Conservation (phyloP, 2,888 invertebrate genomes). For the Lottia scabra region DNA sequence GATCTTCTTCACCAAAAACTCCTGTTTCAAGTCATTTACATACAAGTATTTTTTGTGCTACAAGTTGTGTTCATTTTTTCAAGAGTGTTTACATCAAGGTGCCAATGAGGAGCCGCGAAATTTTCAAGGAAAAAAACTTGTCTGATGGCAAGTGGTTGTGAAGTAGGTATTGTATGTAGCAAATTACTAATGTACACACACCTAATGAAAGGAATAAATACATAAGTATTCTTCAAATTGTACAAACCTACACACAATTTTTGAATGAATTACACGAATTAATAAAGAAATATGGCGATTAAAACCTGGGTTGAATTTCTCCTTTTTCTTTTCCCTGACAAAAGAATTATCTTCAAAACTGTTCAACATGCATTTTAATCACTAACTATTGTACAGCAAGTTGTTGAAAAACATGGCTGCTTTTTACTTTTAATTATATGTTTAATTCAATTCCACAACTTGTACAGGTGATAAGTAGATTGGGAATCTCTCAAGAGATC, state of each 20-base stretch:
- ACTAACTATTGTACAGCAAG: background rate
- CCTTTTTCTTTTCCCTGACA: background rate
- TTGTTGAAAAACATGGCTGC: too few species aligned
- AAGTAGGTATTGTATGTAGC: background rate
- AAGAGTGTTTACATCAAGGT: slow-evolving; percentile 2
- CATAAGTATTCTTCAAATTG: background rate
- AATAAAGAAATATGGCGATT: background rate
- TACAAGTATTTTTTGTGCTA: background rate
- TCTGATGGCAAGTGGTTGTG: background rate
- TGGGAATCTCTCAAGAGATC: too few species aligned
- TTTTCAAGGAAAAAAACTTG: background rate
- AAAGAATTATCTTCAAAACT: background rate
- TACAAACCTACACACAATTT: background rate
- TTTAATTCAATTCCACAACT: too few species aligned
- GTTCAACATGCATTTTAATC: background rate
- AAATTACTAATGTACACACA: background rate
- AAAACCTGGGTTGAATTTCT: background rate
- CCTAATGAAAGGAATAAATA: slow-evolving; percentile 2
- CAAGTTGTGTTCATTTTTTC: background rate
- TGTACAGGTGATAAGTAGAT: too few species aligned
- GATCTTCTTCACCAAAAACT: background rate
- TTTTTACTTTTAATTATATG: too few species aligned
- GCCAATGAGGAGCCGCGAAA: background rate
- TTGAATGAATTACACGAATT: too few species aligned
- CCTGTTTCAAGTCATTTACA: slow-evolving; percentile 3